phyloP scores from a whole-genome alignment of 1,140 invertebrate genomes.

The Mycetomoellerius zeteki region DNA sequence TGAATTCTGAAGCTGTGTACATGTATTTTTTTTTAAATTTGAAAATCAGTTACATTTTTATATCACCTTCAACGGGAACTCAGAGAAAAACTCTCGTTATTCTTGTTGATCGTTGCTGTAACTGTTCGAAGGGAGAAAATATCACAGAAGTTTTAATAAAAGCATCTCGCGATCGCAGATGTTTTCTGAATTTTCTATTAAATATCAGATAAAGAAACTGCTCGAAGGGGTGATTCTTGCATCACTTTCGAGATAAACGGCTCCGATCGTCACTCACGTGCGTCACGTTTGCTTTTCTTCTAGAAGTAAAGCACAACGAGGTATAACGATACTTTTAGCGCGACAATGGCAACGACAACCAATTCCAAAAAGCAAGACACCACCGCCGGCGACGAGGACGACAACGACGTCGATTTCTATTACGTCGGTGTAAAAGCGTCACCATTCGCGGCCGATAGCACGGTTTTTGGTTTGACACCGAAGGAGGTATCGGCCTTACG shows the following conservation, averaged over 20 bases:
- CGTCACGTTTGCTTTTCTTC: conserved; percentile 75
- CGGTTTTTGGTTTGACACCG: conserved; percentile 91
- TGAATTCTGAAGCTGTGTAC: background rate
- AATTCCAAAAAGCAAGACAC: conserved; percentile 78
- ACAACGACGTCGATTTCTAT: conserved; percentile 85
- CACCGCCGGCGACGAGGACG: conserved; percentile 71
- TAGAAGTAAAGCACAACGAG: conserved; percentile 84
- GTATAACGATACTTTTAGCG: conserved; percentile 75
- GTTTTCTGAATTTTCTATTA: conserved; percentile 14
- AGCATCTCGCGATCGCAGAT: background rate
- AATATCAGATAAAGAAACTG: background rate
- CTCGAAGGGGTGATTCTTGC: conserved; percentile 7
- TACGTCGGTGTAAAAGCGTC: conserved; percentile 94
- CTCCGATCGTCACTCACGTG: conserved; percentile 48
- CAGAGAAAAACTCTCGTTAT: background rate
- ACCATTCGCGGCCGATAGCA: conserved; percentile 90
- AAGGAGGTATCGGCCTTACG: conserved; percentile 90
- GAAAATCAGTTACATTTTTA: background rate
- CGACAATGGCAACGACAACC: conserved; percentile 59
- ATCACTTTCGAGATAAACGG: conserved; percentile 50
- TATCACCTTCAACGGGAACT: background rate
- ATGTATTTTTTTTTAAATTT: background rate
- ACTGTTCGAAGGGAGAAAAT: background rate
- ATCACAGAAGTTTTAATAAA: background rate
- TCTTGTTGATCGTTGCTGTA: background rate